These are phyloP conservation scores for Thamnaconus septentrionalis DNA, from an alignment of 2,113 vertebrate species.

Conservation along the genomic window DNA sequence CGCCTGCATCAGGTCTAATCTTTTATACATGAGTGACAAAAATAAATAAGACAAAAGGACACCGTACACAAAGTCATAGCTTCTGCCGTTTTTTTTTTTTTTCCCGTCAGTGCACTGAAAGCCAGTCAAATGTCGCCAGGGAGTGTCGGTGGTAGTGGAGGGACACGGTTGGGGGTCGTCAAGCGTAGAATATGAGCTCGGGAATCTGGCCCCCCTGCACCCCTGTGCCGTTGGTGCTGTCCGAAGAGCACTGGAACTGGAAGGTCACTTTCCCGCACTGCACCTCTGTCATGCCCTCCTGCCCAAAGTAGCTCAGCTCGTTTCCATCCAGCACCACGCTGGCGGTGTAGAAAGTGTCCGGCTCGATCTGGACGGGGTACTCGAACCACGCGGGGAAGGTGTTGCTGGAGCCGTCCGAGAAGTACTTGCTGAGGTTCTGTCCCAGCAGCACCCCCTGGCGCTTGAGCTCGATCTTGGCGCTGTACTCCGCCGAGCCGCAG, in stretches of 20 bases:
- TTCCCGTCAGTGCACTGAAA: constrained; percentile 41
- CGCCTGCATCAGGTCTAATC: constrained; percentile 16
- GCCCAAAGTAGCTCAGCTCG: constrained; percentile 96
- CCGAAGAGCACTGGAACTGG: constrained; percentile 97
- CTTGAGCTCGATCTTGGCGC: constrained; percentile 95
- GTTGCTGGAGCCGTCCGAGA: constrained; percentile 96
- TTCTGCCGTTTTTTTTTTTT: constrained; percentile 2
- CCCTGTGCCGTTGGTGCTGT: constrained; percentile 96
- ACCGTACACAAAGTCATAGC: constrained; percentile 42
- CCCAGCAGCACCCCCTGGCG: constrained; percentile 91
- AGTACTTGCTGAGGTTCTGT: constrained; percentile 95
- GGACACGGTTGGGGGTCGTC: constrained; percentile 49
- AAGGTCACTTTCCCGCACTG: constrained; percentile 97
- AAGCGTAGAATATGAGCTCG: constrained; percentile 96
- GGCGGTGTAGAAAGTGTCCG: constrained; percentile 96
- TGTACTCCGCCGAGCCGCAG: constrained; percentile 95
- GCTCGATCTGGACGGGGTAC: constrained; percentile 95
- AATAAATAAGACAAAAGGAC: constrained; percentile 55
- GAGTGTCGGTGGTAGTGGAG: too few relatives aligned
- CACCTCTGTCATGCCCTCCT: constrained; percentile 98
- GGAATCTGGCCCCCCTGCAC: constrained; percentile 97
- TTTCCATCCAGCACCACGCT: constrained; percentile 94
- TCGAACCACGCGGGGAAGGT: constrained; percentile 98
- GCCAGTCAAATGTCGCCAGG: constrained; percentile 6
- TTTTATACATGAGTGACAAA: constrained; percentile 44